Base-by-base conservation (phyloP, 2,888 invertebrate genomes). In the Eumerus sabulonum region DNA sequence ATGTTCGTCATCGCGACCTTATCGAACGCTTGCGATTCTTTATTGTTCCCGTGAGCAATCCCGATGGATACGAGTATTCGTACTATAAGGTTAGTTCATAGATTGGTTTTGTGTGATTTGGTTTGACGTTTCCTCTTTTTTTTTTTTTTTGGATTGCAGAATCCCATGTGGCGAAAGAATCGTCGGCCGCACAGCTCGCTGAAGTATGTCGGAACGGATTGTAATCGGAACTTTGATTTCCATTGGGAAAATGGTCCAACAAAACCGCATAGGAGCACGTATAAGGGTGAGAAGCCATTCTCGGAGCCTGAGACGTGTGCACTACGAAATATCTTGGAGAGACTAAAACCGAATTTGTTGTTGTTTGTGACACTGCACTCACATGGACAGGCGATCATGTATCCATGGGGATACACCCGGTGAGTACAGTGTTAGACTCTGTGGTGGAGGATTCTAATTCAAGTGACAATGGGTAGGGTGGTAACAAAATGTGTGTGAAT, bases 11-110 rank as follows among this genome's bases (percentile, higher is more conserved):
- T 57, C 87, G 87, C 36, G 85, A 85, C 53, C 85, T 94, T 5
- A 85, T 93, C n/a, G 88, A 91, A 5, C 88, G 90, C 45, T 88
- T 92, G 18, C 93, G 93, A 83, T 94, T 93, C 91, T 92, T 92
- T 82, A 90, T 93, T 40, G 85, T 93, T 63, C 94, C 94, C 0
- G 86, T 92, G 0, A 90, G 92, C 11, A 94, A 94, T 87, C 93
- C 94, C 17, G 94, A 94, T 86, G 94, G 94, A 0, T 94, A 94
- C 83, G 92, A 92, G 82, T 93, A 90, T 85, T 89, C 92, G 0
- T 91, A 91, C 73, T 89, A 88, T 14, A 85, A 86, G 84, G 91
- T 91, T 67, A 86, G 89, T 66, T 38, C 27, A 7, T 27, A 27
- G 40, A 48, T 16, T 18, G 9, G n/a, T 1, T 11, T 1, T 45